Base-by-base conservation (phyloP, 2,888 invertebrate species). In the Apocheima hispidaria region DNA sequence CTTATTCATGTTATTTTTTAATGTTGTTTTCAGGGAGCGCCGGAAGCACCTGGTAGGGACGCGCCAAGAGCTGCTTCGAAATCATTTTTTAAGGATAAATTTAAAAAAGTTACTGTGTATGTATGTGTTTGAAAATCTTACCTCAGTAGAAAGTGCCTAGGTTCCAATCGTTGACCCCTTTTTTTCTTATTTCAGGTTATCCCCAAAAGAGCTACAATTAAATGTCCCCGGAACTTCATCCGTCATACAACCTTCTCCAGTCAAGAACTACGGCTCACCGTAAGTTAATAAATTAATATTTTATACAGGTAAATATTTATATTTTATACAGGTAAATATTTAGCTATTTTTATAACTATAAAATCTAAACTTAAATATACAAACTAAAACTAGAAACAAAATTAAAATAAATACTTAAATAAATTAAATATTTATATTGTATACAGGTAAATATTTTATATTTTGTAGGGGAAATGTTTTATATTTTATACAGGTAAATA, bases 131-230 rank as follows among this genome's bases (percentile, higher is more conserved):
- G 1, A 18, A 33, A 5, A 46, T 18, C 16, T 9, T 38, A 9
- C 9, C 9, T 38, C 6, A 2, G 16, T 16, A 9, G 2, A 5
- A n/a, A 14, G 5, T 35, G n/a, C n/a, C n/a, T 35, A 14, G 5
- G 18, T 20, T 4, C 14, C 2, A 4, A 9, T 14, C 14, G 6
- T 44, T 16, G 9, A n/a, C 2, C 6, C 16, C 12, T 41, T 28
- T 7, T 20, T 20, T 14, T 26, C 6, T 26, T 26, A 12, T 75
- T 75, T 26, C 71, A 83, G 84, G n/a, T 65, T 72, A 9, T 73
- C 81, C n/a, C 80, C 82, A 21, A 81, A 81, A 50, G 69, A 71
- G 2, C 21, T 60, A 2, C 75, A 76, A 14, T 40, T 81, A 2
- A 69, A 65, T 43, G 6, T 78, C 6, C 82, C 82, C 0, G 68